Conservation (phyloP, 1,140 invertebrate species). For the Solenopsis invicta region DNA sequence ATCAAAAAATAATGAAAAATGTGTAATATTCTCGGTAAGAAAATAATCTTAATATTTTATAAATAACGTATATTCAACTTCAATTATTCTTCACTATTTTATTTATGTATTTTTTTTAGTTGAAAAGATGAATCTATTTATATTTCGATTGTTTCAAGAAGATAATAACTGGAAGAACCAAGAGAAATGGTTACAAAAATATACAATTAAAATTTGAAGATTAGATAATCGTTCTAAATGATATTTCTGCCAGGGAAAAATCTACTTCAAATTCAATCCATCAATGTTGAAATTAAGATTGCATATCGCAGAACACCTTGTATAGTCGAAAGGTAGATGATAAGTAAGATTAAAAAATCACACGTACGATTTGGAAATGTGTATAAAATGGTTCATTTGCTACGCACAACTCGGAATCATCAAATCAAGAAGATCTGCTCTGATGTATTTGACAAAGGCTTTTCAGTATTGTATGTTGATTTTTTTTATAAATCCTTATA, state of each 20-base stretch:
- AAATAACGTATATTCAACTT: neutral
- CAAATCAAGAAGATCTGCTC: constrained; percentile 35
- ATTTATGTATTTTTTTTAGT: neutral
- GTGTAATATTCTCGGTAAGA: neutral
- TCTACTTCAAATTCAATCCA: neutral
- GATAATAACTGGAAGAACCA: neutral
- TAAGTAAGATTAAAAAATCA: neutral
- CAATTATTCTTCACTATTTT: neutral
- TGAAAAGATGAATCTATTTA: neutral
- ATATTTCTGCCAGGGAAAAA: neutral
- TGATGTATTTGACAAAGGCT: constrained; percentile 22
- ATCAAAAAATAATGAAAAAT: neutral
- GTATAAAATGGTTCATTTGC: constrained; percentile 53
- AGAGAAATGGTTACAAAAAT: neutral
- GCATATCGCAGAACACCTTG: constrained; percentile 14
- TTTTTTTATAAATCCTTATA: constrained; percentile 56
- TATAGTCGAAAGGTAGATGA: constrained; percentile 10
- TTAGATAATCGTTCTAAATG: neutral
- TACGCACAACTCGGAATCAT: constrained; percentile 56
- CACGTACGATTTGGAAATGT: constrained; percentile 34
- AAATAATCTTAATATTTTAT: neutral
- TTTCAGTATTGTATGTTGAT: constrained; percentile 61
- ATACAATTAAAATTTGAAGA: neutral
- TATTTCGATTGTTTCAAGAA: neutral
- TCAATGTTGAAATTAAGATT: neutral